These are phyloP conservation scores for Dicaeum eximium DNA, from an alignment of 2,113 vertebrate genomes.

Conservation along the genomic window DNA sequence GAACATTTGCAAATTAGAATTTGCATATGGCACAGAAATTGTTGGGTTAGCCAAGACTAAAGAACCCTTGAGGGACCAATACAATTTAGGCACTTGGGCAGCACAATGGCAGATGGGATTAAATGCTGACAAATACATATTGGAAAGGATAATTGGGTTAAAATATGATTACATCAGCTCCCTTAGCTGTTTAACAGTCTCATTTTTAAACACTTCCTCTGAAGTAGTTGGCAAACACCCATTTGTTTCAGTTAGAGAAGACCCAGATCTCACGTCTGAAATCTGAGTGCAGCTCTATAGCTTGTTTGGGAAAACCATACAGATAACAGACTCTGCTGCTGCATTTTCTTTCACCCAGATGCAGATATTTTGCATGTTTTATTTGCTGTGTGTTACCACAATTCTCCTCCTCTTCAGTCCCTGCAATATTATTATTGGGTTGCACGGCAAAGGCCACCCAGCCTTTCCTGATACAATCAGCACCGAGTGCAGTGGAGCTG, in stretches of 20 bases:
- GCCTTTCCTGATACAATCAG: background rate
- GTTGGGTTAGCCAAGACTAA: constrained; percentile 28
- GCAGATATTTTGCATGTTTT: background rate
- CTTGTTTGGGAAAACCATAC: background rate
- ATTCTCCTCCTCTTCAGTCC: background rate
- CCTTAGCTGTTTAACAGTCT: constrained; percentile 25
- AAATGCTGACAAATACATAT: constrained; percentile 59
- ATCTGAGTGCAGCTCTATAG: background rate
- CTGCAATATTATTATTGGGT: background rate
- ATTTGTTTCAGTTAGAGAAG: constrained; percentile 41
- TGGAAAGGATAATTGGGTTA: constrained; percentile 63
- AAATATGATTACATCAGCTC: constrained; percentile 63
- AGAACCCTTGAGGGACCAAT: constrained; percentile 28
- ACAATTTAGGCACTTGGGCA: constrained; percentile 47
- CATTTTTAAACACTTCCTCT: constrained; percentile 15
- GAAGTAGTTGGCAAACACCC: constrained; percentile 41
- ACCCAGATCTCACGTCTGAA: constrained; percentile 25
- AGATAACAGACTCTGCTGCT: background rate
- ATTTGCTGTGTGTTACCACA: background rate
- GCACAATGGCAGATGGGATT: constrained; percentile 59
- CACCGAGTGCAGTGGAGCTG: background rate
- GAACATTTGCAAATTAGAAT: constrained; percentile 37
- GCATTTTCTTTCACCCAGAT: background rate
- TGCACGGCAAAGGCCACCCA: background rate
- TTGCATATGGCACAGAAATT: constrained; percentile 50